Evolutionary conservation across 2,888 invertebrate genomes (phyloP).

Genomic region (Volucella bombylans): DNA sequence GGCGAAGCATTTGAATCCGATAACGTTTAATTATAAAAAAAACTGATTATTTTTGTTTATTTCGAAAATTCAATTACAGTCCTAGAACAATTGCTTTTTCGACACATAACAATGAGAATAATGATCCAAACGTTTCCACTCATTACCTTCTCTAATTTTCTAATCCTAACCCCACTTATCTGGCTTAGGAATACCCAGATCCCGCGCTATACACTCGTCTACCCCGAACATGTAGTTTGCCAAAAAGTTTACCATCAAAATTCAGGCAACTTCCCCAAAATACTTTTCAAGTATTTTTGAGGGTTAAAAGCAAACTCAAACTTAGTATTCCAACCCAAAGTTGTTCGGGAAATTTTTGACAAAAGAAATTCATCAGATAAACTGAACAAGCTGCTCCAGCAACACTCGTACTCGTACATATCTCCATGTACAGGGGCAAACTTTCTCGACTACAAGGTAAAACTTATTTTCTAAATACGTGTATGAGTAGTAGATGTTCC

Average conservation of each 20-base stretch:
- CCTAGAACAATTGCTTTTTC: too few relatives aligned
- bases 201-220: too few relatives aligned
- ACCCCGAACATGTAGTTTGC: background rate
- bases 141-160: too few relatives aligned
- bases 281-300: slow-evolving; percentile 22
- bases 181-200: too few relatives aligned
- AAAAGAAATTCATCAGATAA: slow-evolving; percentile 68
- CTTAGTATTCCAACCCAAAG: slow-evolving; percentile 29
- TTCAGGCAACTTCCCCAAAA: slow-evolving; percentile 40
- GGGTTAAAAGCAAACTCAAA: slow-evolving; percentile 52
- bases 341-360: slow-evolving; percentile 55
- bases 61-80: too few relatives aligned
- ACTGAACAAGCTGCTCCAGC: slow-evolving; percentile 53
- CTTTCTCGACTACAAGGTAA: slow-evolving; percentile 37
- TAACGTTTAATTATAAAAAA: too few relatives aligned
- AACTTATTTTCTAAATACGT: slow-evolving; percentile 61
- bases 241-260: slow-evolving; percentile 46
- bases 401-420: too few relatives aligned
- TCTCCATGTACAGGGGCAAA: slow-evolving; percentile 46
- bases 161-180: too few relatives aligned
- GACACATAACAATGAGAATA: too few relatives aligned
- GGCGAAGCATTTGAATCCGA: too few relatives aligned
- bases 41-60: too few relatives aligned
- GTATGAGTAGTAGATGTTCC: slow-evolving; percentile 9
- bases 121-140: too few relatives aligned